Evolutionary conservation across 2,888 invertebrate genomes (phyloP).

Genomic region (Caenorhabditis wallacei): DNA sequence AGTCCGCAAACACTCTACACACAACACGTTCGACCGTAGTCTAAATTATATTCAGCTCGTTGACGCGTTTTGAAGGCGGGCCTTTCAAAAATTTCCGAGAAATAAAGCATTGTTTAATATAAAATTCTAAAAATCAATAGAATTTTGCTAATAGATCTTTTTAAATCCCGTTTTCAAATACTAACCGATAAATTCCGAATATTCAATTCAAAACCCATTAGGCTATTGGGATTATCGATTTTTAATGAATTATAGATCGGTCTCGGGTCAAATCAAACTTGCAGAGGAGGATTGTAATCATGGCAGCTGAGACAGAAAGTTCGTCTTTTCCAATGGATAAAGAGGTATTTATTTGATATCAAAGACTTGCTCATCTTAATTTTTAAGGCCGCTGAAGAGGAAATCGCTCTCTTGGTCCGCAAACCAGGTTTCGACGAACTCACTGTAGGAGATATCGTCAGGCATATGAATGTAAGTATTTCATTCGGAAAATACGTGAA

Average conservation of each 20-base stretch:
- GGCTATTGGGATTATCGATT: conserved; percentile 46
- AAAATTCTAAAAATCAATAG: neutral
- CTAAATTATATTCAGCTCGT: neutral
- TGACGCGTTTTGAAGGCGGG: conserved; percentile 31
- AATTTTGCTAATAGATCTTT: too few species aligned
- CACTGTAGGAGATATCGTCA: conserved; percentile 23
- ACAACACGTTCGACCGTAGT: conserved; percentile 31
- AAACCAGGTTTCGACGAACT: conserved; percentile 43
- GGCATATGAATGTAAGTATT: conserved; percentile 52
- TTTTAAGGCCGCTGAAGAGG: conserved; percentile 54
- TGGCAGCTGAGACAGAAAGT: conserved; percentile 42
- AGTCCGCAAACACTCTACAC: conserved; percentile 54
- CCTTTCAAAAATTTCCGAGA: conserved; percentile 28
- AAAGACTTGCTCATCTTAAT: too few species aligned
- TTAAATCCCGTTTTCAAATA: too few species aligned
- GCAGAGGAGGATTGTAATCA: conserved; percentile 21
- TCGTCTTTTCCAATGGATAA: conserved; percentile 57
- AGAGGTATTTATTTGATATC: too few species aligned
- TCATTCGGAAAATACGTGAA: neutral
- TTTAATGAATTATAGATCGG: conserved; percentile 29
- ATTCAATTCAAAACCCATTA: conserved; percentile 30
- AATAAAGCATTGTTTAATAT: neutral
- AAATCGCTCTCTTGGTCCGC: conserved; percentile 48
- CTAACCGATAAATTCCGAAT: too few species aligned
- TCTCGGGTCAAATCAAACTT: conserved; percentile 43